Base-by-base conservation (phyloP, 1,140 invertebrate species). In the Drosophila subpulchrella region DNA sequence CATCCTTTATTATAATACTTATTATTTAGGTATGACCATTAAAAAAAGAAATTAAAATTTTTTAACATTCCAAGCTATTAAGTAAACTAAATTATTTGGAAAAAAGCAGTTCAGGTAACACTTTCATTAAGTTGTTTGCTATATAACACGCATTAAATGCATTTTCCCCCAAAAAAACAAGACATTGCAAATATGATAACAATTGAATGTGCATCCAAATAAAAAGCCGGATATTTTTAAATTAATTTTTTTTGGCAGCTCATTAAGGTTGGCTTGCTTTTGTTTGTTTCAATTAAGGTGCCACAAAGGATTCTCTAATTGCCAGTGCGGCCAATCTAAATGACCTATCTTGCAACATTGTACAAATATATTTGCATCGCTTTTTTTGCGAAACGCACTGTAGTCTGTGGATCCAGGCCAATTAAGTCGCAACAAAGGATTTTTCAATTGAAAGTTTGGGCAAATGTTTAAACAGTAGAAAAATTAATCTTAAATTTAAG, bases 391-490 rank as follows among this genome's bases (percentile, higher is more conserved):
- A 67, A 48, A 67, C 61, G 32, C 61, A 67, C 66, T 70, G 66
- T 70, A 47, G 13, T 32, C 13, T 46, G 42, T 42, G 38, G 7
- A 32, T 15, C 20, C 10, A 46, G 48, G 24, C 65, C 65, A 68
- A 65, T 68, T 66, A 66, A 44, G 32, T 41, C 11, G 10, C 27
- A 54, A 70, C 47, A 67, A 70, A 67, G 27, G 41, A 17, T 47
- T 55, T 67, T 39, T 27, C 50, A 47, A 67, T 55, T 55, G 62
- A 71, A 68, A 71, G 48, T 68, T 55, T 41, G n/a, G 42, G 41
- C 67, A 47, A 71, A 56, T 47, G 42, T 68, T 71, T 48, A 48
- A 68, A 44, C 46, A 60, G 38, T 6, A 36, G 44, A 8, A 12
- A 32, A 24, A 56, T 62, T 39, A 17, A 42, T 20, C 55, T 60